phyloP scores from a whole-genome alignment of 2,797 vertebrate species.

The Enteromius treurensis region DNA sequence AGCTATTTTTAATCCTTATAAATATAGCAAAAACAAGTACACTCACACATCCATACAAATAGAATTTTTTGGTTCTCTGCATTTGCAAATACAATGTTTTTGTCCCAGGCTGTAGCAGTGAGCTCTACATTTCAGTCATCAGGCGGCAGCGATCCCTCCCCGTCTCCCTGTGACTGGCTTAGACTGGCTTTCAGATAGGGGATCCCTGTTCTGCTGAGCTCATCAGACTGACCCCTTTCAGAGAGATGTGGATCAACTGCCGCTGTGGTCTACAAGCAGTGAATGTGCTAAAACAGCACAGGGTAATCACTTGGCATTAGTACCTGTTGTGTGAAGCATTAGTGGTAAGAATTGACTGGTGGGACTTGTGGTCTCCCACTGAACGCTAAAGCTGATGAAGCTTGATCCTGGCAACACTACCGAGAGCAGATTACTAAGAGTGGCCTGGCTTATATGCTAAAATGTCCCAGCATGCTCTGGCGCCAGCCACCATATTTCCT shows the following conservation, averaged over 20 bases:
- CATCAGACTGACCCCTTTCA: slow-evolving; percentile 79
- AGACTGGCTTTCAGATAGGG: slow-evolving; percentile 71
- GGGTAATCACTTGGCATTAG: slow-evolving; percentile 84
- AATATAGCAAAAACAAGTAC: no score
- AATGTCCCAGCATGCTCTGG: slow-evolving; percentile 42
- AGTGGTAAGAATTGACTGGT: slow-evolving; percentile 78
- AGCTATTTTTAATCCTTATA: no score
- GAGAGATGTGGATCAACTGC: slow-evolving; percentile 73
- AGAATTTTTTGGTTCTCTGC: neutral
- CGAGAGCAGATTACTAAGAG: slow-evolving; percentile 41
- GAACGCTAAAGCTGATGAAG: slow-evolving; percentile 82
- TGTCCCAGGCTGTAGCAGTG: slow-evolving; percentile 3
- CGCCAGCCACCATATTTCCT: slow-evolving; percentile 12
- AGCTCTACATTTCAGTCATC: slow-evolving; percentile 49
- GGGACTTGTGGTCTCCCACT: slow-evolving; percentile 78
- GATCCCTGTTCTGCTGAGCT: slow-evolving; percentile 83
- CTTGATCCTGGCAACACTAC: slow-evolving; percentile 74
- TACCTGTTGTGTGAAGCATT: slow-evolving; percentile 83
- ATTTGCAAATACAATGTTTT: neutral
- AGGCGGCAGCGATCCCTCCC: slow-evolving; percentile 60
- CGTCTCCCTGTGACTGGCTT: slow-evolving; percentile 68
- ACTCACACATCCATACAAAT: neutral
- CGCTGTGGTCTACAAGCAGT: slow-evolving; percentile 72
- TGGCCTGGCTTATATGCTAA: slow-evolving; percentile 22
- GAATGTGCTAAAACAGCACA: slow-evolving; percentile 84